phyloP scores from a whole-genome alignment of 2,888 invertebrate species.

The Mesoligia furuncula region DNA sequence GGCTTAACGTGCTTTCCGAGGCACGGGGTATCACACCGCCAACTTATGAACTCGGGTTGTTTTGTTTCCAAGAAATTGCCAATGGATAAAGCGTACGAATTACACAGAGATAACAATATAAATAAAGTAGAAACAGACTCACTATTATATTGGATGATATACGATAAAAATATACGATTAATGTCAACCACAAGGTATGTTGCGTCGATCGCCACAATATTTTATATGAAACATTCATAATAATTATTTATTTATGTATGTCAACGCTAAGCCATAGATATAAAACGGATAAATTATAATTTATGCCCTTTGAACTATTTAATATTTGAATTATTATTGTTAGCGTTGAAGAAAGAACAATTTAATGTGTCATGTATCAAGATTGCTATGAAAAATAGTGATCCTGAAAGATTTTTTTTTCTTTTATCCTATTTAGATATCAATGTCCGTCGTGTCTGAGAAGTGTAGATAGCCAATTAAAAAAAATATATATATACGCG shows the following conservation, averaged over 20 bases:
- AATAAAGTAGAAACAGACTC: background rate
- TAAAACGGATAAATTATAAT: slow-evolving; percentile 26
- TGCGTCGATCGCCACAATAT: slow-evolving; percentile 31
- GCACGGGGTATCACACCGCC: too few relatives aligned
- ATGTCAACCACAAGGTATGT: slow-evolving; percentile 31
- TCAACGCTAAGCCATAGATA: slow-evolving; percentile 23
- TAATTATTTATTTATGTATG: slow-evolving; percentile 33
- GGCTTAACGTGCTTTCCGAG: too few relatives aligned
- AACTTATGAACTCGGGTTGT: too few relatives aligned
- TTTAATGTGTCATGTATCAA: background rate
- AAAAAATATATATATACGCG: too few relatives aligned
- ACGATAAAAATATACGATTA: too few relatives aligned
- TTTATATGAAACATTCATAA: slow-evolving; percentile 26
- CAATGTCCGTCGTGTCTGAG: too few relatives aligned
- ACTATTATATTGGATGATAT: slow-evolving; percentile 5
- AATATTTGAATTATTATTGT: slow-evolving; percentile 4
- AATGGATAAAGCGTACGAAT: too few relatives aligned
- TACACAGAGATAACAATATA: background rate
- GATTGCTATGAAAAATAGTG: background rate
- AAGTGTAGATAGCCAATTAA: too few relatives aligned
- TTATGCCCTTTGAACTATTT: background rate
- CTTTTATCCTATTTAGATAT: too few relatives aligned
- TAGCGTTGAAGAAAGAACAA: slow-evolving; percentile 1
- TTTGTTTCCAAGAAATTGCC: too few relatives aligned
- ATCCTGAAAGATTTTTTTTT: too few relatives aligned